Conservation (phyloP, 2,888 invertebrate species). For the Tetragonula carbonaria region DNA sequence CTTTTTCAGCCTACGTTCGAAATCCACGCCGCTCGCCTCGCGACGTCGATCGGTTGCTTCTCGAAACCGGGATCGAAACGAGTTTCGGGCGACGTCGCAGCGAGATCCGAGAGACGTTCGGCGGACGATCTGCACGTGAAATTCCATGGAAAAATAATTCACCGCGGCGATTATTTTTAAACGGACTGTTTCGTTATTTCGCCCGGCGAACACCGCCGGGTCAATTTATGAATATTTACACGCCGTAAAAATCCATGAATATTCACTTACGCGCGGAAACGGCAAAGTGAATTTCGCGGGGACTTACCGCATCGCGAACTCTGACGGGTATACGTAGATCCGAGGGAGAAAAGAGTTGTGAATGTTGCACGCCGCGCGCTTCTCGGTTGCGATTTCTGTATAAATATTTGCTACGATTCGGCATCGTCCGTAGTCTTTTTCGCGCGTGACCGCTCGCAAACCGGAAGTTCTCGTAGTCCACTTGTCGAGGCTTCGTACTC, state of each 20-base stretch:
- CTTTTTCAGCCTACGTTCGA: constrained; percentile 21
- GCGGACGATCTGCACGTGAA: neutral
- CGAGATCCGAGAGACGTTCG: neutral
- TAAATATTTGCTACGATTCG: neutral
- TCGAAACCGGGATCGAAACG: neutral
- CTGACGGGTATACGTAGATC: neutral
- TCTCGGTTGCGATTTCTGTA: neutral
- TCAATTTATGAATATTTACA: constrained; percentile 8
- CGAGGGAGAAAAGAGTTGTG: neutral
- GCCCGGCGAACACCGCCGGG: neutral
- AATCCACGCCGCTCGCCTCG: neutral
- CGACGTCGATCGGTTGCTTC: neutral
- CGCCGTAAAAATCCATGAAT: constrained; percentile 12
- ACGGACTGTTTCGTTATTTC: constrained; percentile 22
- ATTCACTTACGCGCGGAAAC: neutral
- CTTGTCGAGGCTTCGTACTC: constrained; percentile 55
- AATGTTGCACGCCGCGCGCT: neutral
- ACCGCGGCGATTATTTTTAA: neutral
- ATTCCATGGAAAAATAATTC: neutral
- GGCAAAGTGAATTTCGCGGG: no score
- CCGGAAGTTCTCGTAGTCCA: constrained; percentile 41
- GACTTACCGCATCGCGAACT: neutral
- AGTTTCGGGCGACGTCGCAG: neutral
- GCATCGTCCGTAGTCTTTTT: neutral
- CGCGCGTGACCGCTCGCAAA: neutral